These are phyloP conservation scores for Ceratina australensis DNA, from an alignment of 1,140 invertebrate species.

Conservation along the genomic window DNA sequence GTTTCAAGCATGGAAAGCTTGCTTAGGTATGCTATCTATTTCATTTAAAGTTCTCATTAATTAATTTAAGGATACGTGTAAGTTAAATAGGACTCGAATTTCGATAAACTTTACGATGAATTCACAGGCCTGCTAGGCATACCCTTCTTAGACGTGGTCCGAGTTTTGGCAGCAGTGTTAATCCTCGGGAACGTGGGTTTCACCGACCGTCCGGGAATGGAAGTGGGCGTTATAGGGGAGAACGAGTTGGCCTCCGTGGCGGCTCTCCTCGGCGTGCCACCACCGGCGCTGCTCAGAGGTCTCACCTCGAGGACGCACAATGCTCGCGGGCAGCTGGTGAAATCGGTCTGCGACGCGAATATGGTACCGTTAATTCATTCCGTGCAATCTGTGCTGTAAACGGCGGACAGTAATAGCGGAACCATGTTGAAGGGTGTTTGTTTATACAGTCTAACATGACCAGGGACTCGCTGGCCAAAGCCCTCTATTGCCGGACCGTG, in stretches of 20 bases:
- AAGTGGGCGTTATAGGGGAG: slow-evolving; percentile 88
- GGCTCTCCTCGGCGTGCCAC: slow-evolving; percentile 89
- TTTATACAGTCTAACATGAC: slow-evolving; percentile 87
- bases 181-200: slow-evolving; percentile 95
- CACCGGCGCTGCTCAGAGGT: slow-evolving; percentile 88
- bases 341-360: slow-evolving; percentile 90
- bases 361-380: slow-evolving; percentile 80
- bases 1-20: slow-evolving; percentile 94
- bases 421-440: slow-evolving; percentile 49
- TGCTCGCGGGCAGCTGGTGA: slow-evolving; percentile 89
- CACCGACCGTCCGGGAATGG: slow-evolving; percentile 85
- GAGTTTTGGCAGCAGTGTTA: slow-evolving; percentile 93
- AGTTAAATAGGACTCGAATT: no score
- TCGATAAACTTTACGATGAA: no score
- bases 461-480: slow-evolving; percentile 93
- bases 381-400: background rate
- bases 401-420: background rate
- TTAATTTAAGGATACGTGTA: no score
- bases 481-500: slow-evolving; percentile 96
- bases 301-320: slow-evolving; percentile 92
- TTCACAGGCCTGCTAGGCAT: slow-evolving; percentile 89
- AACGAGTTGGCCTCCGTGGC: slow-evolving; percentile 91
- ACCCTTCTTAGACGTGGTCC: slow-evolving; percentile 94
- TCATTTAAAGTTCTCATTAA: background rate
- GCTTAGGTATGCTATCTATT: slow-evolving; percentile 81